Evolutionary conservation across 30 jellyfish, hydroid and myxozoan genomes (phyloP).

Genomic region (Clytia hemisphaerica): DNA sequence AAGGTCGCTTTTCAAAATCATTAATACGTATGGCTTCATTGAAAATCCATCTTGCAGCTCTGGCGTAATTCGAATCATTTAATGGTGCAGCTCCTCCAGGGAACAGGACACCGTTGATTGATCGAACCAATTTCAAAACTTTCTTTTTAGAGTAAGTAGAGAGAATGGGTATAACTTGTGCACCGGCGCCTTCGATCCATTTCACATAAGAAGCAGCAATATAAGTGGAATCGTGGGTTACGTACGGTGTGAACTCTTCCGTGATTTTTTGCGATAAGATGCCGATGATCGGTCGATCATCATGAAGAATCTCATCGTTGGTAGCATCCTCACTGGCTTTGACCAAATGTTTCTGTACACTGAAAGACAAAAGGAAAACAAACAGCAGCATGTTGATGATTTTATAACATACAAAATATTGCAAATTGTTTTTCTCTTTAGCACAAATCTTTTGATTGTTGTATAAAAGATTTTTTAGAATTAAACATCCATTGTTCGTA

Average conservation of each 20-base stretch:
- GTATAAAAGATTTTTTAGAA: no score
- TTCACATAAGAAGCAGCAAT: conserved; percentile 82
- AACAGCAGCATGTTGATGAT: no score
- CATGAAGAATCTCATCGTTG: no score
- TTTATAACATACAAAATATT: no score
- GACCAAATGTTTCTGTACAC: no score
- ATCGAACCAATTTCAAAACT: conserved; percentile 18
- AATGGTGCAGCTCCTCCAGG: conserved; percentile 77
- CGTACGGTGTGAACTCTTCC: conserved; percentile 26
- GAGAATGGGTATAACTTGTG: conserved; percentile 60
- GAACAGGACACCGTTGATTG: conserved; percentile 51
- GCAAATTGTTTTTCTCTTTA: no score
- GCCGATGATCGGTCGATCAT: conserved; percentile 59
- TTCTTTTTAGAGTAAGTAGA: conserved; percentile 30
- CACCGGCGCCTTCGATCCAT: conserved; percentile 62
- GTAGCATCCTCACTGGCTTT: no score
- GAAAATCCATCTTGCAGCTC: conserved; percentile 31
- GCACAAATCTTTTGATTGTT: no score
- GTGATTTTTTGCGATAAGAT: conserved; percentile 48
- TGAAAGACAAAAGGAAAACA: no score
- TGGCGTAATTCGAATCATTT: conserved; percentile 29
- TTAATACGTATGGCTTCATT: conserved; percentile 44
- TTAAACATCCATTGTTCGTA: no score
- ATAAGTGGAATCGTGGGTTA: conserved; percentile 46
- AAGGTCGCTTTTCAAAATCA: conserved; percentile 44